Conservation (phyloP, 2,888 invertebrate species). For the Hedychridium roseum region DNA sequence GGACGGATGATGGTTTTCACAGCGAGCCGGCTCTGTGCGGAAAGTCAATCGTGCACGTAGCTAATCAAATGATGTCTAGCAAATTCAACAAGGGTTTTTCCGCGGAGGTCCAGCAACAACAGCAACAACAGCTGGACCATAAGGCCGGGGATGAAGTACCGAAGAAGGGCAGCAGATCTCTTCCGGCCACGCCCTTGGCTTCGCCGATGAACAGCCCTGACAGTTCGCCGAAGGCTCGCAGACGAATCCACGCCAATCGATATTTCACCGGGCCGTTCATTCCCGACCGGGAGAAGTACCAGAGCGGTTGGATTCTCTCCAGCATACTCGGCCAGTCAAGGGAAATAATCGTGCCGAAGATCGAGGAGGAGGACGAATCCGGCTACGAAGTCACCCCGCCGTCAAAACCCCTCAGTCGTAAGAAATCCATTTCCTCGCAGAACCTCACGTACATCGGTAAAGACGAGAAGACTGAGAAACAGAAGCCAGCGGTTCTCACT, state of each 20-base stretch:
- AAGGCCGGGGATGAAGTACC: conserved; percentile 9
- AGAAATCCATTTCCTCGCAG: conserved; percentile 61
- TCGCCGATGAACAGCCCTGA: conserved; percentile 71
- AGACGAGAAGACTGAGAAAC: conserved; percentile 53
- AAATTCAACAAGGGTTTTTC: conserved; percentile 38
- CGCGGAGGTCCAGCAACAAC: conserved; percentile 28
- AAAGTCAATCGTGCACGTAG: conserved; percentile 69
- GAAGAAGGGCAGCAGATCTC: conserved; percentile 71
- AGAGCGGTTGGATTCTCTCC: conserved; percentile 73
- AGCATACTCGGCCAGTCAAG: conserved; percentile 74
- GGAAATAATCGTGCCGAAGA: conserved; percentile 68
- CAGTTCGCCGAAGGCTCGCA: conserved; percentile 67
- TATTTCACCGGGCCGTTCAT: conserved; percentile 68
- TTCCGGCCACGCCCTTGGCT: conserved; percentile 74
- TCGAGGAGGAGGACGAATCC: conserved; percentile 69
- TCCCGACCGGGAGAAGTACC: conserved; percentile 59
- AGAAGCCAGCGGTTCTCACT: conserved; percentile 41
- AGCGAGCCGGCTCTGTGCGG: conserved; percentile 75
- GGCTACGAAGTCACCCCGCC: conserved; percentile 24
- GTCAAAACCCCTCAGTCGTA: conserved; percentile 54
- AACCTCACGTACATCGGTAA: conserved; percentile 55
- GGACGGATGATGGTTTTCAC: conserved; percentile 72
- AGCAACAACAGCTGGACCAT: too few species aligned
- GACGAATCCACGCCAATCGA: conserved; percentile 67
- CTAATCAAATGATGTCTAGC: conserved; percentile 57